A percentile compares a stretch with the other conserved stretches of the same genome.
phyloP scores from a whole-genome alignment of 2,888 invertebrate genomes.

The Penaeus monodon region DNA sequence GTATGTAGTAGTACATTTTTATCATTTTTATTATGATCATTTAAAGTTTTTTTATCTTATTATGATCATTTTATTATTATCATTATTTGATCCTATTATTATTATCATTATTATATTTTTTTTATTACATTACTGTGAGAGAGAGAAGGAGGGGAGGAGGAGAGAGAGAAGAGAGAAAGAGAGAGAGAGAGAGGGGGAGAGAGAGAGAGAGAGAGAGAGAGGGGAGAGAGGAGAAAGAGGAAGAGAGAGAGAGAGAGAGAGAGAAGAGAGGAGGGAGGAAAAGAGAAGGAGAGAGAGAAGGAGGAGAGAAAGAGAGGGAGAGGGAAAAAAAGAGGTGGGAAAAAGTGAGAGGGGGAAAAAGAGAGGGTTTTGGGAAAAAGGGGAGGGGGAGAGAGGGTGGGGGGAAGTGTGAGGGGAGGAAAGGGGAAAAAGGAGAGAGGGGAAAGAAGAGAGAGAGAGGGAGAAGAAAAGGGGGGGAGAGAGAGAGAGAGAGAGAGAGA shows the following conservation, averaged over 20 bases:
- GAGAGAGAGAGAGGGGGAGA: not conserved
- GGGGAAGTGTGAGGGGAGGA: no score
- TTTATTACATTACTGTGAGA: no score
- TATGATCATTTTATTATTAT: no score
- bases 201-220: slow-evolving; percentile 16
- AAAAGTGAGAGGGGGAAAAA: not conserved
- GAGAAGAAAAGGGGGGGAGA: not conserved
- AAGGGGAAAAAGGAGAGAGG: not conserved
- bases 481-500: slow-evolving; percentile 25
- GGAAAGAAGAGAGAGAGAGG: not conserved
- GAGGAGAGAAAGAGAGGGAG: slow-evolving; percentile 1
- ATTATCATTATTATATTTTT: no score
- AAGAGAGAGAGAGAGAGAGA: not conserved
- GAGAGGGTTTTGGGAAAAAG: not conserved
- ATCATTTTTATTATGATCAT: no score
- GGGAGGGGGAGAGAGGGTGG: not conserved
- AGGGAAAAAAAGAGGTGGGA: not conserved
- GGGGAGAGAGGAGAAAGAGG: not conserved
- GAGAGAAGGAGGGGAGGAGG: no score
- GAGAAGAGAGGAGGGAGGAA: not conserved
- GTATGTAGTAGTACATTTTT: no score
- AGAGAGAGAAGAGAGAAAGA: not conserved
- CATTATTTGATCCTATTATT: no score
- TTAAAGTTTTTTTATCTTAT: no score
- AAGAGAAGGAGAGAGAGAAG: slow-evolving; percentile 15